Evolutionary conservation across 2,113 vertebrate genomes (phyloP), one percentile per base, ranked within the genome.

Genomic region (Stigmatopora argus): DNA sequence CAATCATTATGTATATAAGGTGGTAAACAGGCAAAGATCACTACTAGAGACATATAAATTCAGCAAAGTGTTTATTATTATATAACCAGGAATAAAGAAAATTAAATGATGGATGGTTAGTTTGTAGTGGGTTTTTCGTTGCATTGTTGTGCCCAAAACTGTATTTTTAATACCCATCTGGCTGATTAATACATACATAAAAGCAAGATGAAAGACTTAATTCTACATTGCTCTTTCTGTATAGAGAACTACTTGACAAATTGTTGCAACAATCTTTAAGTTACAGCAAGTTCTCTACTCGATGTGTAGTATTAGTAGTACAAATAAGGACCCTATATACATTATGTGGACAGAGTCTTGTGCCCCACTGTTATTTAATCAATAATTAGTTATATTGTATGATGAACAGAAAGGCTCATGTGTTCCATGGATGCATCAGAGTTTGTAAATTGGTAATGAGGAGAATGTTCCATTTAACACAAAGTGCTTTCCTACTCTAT

Each of bases 401-500:
- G 56, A 41, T 63, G 26, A 47, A 62, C 57, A 57, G 34, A 46
- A 56, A 64, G 21, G 44, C 34, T 60, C 7, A 26, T 9, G n/a
- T 61, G 49, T 49, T 74, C 56, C 19, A 7, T 5, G 26, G 59
- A 58, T n/a, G 19, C 19, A 1, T 62, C 56, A 18, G 19, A 34
- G 41, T 47, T 60, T 67, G 17, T 17, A 3, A 49, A 5, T 53
- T 72, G 66, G 60, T 66, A 64, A 80, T 70, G 63, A 61, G 69
- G 52, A 59, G 21, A 57, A 34, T 65, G 34, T 65, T 53, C 65
- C 13, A 31, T 58, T 35, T 48, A 21, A 4, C 7, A 26, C 47
- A 19, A 64, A 26, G 31, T 0, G 4, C 44, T 17, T 48, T 51
- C n/a, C 49, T 19, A 52, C 19, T 21, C 8, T 19, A 19, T 52